A percentile compares a stretch with the other conserved stretches of the same genome.
These are phyloP conservation scores for Melanotaenia nigrans DNA, from an alignment of 2,797 vertebrate species.

Conservation along the genomic window DNA sequence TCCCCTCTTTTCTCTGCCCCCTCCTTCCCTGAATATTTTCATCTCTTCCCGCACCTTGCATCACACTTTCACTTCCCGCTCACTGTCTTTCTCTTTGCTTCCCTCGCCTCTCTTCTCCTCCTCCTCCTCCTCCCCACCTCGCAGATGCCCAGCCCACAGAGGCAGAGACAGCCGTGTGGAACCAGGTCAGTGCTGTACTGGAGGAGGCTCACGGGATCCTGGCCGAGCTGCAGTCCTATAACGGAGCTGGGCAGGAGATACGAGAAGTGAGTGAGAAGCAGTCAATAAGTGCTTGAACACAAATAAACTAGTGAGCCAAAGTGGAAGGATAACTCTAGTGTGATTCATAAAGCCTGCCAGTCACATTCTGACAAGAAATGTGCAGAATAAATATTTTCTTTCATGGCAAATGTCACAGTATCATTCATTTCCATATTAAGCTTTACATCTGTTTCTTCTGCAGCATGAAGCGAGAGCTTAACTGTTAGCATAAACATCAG, in stretches of 20 bases:
- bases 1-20: constrained; percentile 4
- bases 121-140: constrained; percentile 18
- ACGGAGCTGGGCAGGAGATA: constrained; percentile 93
- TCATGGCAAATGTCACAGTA: constrained; percentile 6
- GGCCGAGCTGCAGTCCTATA: constrained; percentile 92
- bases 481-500: constrained; percentile 25
- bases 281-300: constrained; percentile 24
- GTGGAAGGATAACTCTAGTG: not conserved
- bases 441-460: constrained; percentile 18
- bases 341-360: constrained; percentile 5
- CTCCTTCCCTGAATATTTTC: constrained; percentile 9
- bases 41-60: constrained; percentile 32
- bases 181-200: constrained; percentile 93
- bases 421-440: not conserved
- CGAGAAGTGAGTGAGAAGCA: constrained; percentile 85
- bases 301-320: not conserved
- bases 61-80: constrained; percentile 57
- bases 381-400: constrained; percentile 20
- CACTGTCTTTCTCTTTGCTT: constrained; percentile 27
- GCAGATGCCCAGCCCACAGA: constrained; percentile 93
- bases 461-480: constrained; percentile 26
- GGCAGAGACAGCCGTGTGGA: constrained; percentile 93
- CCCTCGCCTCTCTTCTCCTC: not conserved
- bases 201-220: constrained; percentile 92
- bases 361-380: constrained; percentile 16